phyloP scores from a whole-genome alignment of 2,888 invertebrate genomes.

The Boloria selene region DNA sequence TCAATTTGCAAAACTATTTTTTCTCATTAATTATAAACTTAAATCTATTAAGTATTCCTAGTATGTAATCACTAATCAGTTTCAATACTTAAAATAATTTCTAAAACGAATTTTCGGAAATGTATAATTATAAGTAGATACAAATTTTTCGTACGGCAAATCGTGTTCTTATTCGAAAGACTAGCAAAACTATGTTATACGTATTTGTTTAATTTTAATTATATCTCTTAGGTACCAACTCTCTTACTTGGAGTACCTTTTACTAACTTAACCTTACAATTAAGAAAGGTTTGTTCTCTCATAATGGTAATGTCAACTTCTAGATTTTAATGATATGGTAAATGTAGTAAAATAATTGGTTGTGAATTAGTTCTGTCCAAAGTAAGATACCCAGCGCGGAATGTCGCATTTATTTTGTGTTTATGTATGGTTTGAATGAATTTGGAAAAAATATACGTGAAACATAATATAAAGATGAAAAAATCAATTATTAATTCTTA shows the following conservation, averaged over 20 bases:
- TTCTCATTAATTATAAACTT: conserved; percentile 9
- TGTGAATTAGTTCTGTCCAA: conserved; percentile 34
- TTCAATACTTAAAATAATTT: background rate
- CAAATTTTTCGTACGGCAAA: conserved; percentile 9
- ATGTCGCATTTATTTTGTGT: conserved; percentile 6
- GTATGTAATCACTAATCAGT: conserved; percentile 2
- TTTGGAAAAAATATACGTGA: background rate
- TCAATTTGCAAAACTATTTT: background rate
- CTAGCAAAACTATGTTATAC: background rate
- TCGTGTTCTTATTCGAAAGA: background rate
- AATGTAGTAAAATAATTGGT: conserved; percentile 29
- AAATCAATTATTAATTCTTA: conserved; percentile 2
- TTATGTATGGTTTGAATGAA: background rate
- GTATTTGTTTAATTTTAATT: conserved; percentile 1
- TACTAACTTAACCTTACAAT: conserved; percentile 11
- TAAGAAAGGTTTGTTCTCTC: background rate
- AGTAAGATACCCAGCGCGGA: conserved; percentile 15
- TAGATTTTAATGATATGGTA: conserved; percentile 12
- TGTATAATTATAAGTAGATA: conserved; percentile 12
- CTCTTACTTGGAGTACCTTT: background rate
- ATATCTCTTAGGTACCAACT: background rate
- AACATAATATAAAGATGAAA: background rate
- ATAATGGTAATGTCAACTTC: conserved; percentile 17
- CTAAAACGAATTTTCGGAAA: conserved; percentile 6
- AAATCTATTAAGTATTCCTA: conserved; percentile 7